A percentile compares a stretch with the other conserved stretches of the same genome.
phyloP scores from a whole-genome alignment of 2,113 vertebrate species.

The Marmota flaviventris region DNA sequence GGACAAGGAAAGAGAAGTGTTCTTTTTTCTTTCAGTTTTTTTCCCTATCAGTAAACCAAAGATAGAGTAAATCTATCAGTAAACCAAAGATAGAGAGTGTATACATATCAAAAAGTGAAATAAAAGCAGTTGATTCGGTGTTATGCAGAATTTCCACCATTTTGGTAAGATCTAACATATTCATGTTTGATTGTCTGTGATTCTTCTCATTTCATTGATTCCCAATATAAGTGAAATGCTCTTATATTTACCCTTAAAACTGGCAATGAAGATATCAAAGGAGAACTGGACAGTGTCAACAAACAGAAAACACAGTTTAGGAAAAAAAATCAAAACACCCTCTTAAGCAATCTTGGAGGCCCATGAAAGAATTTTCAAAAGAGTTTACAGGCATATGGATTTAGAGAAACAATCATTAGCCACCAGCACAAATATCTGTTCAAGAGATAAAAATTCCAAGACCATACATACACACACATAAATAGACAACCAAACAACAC shows the following conservation, averaged over 20 bases:
- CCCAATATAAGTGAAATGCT: not conserved
- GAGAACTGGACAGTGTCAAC: too few species aligned
- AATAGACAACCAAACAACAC: too few species aligned
- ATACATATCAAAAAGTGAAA: not conserved
- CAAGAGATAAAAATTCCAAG: too few species aligned
- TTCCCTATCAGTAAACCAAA: not conserved
- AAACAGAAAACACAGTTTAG: not conserved
- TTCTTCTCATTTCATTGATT: not conserved
- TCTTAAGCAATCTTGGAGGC: too few species aligned
- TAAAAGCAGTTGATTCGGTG: not conserved
- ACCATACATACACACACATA: too few species aligned
- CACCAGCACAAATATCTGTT: too few species aligned
- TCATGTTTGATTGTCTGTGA: too few species aligned
- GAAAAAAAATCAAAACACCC: too few species aligned
- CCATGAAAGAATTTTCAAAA: too few species aligned
- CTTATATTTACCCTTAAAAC: not conserved
- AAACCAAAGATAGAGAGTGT: not conserved
- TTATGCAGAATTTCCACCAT: not conserved
- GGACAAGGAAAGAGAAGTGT: not conserved
- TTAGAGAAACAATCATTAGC: too few species aligned
- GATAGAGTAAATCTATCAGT: not conserved
- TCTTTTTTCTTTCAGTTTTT: not conserved
- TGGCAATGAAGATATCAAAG: not conserved
- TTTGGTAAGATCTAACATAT: not conserved
- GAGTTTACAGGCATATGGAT: too few species aligned